These are phyloP conservation scores for Girardinichthys multiradiatus DNA, from an alignment of 2,113 vertebrate species.

Conservation along the genomic window DNA sequence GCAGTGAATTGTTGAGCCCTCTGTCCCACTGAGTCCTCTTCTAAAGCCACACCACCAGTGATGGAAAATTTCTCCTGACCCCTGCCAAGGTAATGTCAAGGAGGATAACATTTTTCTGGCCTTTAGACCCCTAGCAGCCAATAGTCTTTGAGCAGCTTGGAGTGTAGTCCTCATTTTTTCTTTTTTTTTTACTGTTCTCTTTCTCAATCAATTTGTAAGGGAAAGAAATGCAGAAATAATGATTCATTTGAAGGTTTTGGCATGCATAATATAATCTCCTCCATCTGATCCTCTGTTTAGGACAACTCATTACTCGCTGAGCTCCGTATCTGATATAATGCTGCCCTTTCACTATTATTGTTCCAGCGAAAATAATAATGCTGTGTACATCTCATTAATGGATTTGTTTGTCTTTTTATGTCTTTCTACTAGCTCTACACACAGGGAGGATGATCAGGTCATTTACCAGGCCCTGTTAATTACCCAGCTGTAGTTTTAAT, in stretches of 20 bases:
- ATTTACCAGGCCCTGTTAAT: slow-evolving; percentile 65
- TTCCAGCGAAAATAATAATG: slow-evolving; percentile 65
- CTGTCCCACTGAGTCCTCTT: slow-evolving; percentile 38
- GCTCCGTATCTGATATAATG: slow-evolving; percentile 67
- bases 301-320: slow-evolving; percentile 64
- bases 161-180: neutral
- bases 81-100: slow-evolving; percentile 63
- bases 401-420: slow-evolving; percentile 72
- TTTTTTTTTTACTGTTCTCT: neutral
- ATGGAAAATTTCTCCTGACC: slow-evolving; percentile 49
- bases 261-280: slow-evolving; percentile 51
- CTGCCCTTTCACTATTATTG: slow-evolving; percentile 70
- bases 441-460: slow-evolving; percentile 46
- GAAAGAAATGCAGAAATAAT: slow-evolving; percentile 52
- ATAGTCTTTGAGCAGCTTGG: slow-evolving; percentile 15
- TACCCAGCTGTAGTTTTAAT: slow-evolving; percentile 70
- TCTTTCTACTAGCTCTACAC: slow-evolving; percentile 44
- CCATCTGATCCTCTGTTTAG: slow-evolving; percentile 51
- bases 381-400: slow-evolving; percentile 69
- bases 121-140: slow-evolving; percentile 25
- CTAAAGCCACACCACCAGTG: slow-evolving; percentile 34
- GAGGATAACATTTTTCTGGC: slow-evolving; percentile 51
- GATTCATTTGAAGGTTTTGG: slow-evolving; percentile 36
- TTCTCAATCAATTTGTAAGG: slow-evolving; percentile 20
- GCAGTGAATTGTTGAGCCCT: slow-evolving; percentile 60